Evolutionary conservation across 2,888 invertebrate genomes (phyloP).

Genomic region (Eurois occulta): DNA sequence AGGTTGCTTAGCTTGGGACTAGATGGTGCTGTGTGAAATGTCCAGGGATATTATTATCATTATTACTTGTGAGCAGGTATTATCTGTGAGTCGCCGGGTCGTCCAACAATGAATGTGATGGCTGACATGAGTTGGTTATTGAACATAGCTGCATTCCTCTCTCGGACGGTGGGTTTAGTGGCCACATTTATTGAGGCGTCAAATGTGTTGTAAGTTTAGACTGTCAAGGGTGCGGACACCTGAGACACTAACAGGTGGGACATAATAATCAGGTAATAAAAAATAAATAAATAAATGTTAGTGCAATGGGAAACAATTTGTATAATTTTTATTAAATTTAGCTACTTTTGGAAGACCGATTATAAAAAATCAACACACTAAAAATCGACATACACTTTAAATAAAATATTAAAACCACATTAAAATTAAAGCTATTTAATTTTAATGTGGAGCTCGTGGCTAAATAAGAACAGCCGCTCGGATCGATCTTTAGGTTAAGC

Average conservation of each 20-base stretch:
- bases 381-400: background rate
- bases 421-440: background rate
- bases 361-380: background rate
- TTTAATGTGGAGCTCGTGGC: too few relatives aligned
- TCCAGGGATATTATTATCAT: too few relatives aligned
- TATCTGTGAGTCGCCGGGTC: constrained; percentile 93
- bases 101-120: constrained; percentile 96
- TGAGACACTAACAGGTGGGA: background rate
- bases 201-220: background rate
- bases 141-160: constrained; percentile 99
- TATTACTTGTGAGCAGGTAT: constrained; percentile 99
- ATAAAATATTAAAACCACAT: background rate
- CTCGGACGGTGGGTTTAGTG: constrained; percentile 95
- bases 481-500: too few relatives aligned
- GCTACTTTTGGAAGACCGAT: background rate
- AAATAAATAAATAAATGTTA: too few relatives aligned
- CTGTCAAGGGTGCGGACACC: background rate
- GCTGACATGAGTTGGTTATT: constrained; percentile 99
- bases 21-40: too few relatives aligned
- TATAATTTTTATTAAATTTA: background rate
- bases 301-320: too few relatives aligned
- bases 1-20: too few relatives aligned
- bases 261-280: background rate
- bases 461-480: too few relatives aligned
- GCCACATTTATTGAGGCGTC: constrained; percentile 83